A percentile compares a stretch with the other conserved stretches of the same genome.
Conservation (phyloP, 2,113 vertebrate genomes). For the Gorsachius goisagi region DNA sequence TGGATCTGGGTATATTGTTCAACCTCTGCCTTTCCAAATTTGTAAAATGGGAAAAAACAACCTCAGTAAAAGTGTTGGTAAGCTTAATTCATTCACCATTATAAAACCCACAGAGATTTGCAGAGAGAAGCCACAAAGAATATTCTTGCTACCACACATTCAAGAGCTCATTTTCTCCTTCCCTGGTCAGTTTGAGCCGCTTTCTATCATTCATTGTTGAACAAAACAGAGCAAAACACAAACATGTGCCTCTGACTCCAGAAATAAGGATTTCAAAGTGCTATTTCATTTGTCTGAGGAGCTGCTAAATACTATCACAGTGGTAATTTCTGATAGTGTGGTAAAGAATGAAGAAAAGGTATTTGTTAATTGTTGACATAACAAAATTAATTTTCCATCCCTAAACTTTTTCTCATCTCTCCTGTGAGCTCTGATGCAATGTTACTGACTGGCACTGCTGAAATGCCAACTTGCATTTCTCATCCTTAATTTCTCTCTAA, state of each 20-base stretch:
- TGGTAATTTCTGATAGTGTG: background rate
- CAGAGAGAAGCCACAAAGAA: background rate
- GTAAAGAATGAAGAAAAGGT: constrained; percentile 34
- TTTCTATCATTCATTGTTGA: background rate
- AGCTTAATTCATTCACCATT: background rate
- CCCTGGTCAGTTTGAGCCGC: background rate
- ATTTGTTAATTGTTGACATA: constrained; percentile 70
- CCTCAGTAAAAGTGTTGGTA: background rate
- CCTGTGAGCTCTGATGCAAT: constrained; percentile 52
- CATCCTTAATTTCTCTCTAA: constrained; percentile 80
- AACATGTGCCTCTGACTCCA: background rate
- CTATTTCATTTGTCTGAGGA: background rate
- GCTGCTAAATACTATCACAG: constrained; percentile 15
- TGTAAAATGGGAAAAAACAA: background rate
- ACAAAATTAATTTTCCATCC: constrained; percentile 74
- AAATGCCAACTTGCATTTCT: constrained; percentile 82
- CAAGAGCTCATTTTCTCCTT: background rate
- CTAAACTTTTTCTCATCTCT: constrained; percentile 47
- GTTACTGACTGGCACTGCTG: constrained; percentile 68
- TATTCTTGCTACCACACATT: background rate
- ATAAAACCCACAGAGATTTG: background rate
- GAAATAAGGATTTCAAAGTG: background rate
- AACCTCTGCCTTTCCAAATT: background rate
- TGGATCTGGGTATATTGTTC: background rate
- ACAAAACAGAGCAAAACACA: background rate